Evolutionary conservation across 2,888 invertebrate genomes (phyloP).

Genomic region (Drosophila mimetica): DNA sequence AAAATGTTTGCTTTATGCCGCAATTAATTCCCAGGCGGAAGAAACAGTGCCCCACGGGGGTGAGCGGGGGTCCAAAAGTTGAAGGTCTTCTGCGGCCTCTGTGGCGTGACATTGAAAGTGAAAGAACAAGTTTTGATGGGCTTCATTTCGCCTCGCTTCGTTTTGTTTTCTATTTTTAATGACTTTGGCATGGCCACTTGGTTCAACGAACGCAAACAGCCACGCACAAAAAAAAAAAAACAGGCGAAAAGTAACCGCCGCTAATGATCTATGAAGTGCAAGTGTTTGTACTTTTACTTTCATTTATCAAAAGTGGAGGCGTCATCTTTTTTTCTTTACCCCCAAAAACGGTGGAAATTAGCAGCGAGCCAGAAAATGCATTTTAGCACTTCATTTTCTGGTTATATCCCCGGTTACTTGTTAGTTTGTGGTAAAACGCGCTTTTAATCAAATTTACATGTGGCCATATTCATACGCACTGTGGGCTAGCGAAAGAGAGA

Average conservation of each 20-base stretch:
- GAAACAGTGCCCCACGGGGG: constrained; percentile 55
- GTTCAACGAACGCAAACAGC: constrained; percentile 68
- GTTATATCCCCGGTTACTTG: constrained; percentile 21
- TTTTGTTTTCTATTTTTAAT: constrained; percentile 67
- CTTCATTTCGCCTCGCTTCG: background rate
- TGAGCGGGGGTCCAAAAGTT: constrained; percentile 57
- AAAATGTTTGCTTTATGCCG: constrained; percentile 79
- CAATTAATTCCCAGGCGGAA: constrained; percentile 78
- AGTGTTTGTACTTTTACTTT: constrained; percentile 76
- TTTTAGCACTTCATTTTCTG: constrained; percentile 71
- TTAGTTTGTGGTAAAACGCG: constrained; percentile 60
- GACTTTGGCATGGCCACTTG: constrained; percentile 61
- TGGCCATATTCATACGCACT: constrained; percentile 68
- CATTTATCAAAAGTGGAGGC: constrained; percentile 77
- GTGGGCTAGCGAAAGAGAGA: constrained; percentile 52
- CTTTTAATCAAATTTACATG: constrained; percentile 77
- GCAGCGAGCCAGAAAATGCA: constrained; percentile 50
- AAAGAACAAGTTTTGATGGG: constrained; percentile 74
- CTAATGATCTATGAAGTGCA: constrained; percentile 78
- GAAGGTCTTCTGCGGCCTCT: constrained; percentile 69
- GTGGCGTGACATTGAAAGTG: constrained; percentile 78
- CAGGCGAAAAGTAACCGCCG: constrained; percentile 28
- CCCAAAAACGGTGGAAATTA: constrained; percentile 63
- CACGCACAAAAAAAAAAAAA: constrained; percentile 9
- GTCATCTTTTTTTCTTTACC: constrained; percentile 61